A percentile compares a stretch with the other conserved stretches of the same genome.
Conservation (phyloP, 2,113 vertebrate genomes). For the Athene noctua region DNA sequence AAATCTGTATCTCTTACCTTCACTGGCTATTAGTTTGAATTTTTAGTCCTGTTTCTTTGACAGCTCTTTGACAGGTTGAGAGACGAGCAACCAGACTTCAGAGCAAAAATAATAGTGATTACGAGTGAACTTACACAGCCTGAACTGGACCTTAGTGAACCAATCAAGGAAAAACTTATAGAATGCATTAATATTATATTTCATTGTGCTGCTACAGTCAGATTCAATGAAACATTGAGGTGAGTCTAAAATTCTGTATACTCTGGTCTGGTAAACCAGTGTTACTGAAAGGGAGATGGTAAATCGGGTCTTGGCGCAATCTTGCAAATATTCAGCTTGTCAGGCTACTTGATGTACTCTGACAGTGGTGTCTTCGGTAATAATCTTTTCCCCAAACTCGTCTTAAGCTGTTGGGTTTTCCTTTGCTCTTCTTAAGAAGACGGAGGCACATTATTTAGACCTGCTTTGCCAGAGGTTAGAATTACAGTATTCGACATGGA, state of each 20-base stretch:
- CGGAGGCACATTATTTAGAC: not conserved
- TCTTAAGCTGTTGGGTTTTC: not conserved
- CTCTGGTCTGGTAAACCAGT: not conserved
- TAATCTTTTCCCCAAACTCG: not conserved
- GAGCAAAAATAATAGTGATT: slow-evolving; percentile 88
- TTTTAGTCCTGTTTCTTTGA: not conserved
- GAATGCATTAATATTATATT: slow-evolving; percentile 87
- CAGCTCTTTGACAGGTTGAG: slow-evolving; percentile 93
- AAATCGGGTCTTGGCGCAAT: not conserved
- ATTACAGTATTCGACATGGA: not conserved
- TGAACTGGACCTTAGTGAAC: slow-evolving; percentile 84
- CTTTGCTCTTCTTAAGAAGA: not conserved
- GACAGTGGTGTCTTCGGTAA: not conserved
- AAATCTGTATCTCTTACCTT: not conserved
- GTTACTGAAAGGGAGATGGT: not conserved
- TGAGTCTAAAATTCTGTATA: slow-evolving; percentile 66
- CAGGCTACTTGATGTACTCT: not conserved
- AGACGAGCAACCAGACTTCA: slow-evolving; percentile 90
- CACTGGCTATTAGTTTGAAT: not conserved
- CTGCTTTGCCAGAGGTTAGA: not conserved
- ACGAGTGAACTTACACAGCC: slow-evolving; percentile 88
- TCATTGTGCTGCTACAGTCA: slow-evolving; percentile 95
- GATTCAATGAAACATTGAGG: slow-evolving; percentile 96
- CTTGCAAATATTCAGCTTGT: not conserved
- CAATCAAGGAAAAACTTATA: slow-evolving; percentile 82